A percentile compares a stretch with the other conserved stretches of the same genome.
phyloP scores from a whole-genome alignment of 2,797 vertebrate species.

The Chanos chanos region DNA sequence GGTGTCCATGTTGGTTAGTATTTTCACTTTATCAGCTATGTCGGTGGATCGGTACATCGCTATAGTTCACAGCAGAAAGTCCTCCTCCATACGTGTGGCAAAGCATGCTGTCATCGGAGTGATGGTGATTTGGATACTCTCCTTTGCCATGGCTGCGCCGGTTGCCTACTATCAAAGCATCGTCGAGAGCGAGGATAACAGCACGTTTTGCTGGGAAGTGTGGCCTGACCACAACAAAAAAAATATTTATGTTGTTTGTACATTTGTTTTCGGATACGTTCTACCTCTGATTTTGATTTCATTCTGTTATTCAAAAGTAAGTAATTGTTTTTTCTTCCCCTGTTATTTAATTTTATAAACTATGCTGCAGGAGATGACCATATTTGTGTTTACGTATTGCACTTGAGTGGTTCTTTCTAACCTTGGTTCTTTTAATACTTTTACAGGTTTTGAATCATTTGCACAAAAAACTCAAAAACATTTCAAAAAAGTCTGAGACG shows the following conservation, averaged over 20 bases:
- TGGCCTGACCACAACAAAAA: conserved; percentile 83
- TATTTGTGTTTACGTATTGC: neutral
- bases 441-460: conserved; percentile 94
- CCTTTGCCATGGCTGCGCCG: conserved; percentile 87
- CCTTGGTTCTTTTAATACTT: neutral
- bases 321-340: too few relatives aligned
- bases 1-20: conserved; percentile 96
- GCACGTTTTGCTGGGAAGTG: conserved; percentile 93
- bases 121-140: conserved; percentile 87
- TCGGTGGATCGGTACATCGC: conserved; percentile 97
- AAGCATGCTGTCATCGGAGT: conserved; percentile 83
- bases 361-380: too few relatives aligned
- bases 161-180: conserved; percentile 89
- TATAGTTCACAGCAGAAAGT: conserved; percentile 91
- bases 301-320: conserved; percentile 97
- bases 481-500: conserved; percentile 97
- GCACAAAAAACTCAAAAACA: conserved; percentile 93
- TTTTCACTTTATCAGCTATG: conserved; percentile 96
- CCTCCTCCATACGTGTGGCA: conserved; percentile 82
- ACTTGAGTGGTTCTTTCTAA: neutral
- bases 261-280: conserved; percentile 93
- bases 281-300: conserved; percentile 91
- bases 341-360: too few relatives aligned
- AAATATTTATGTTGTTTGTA: conserved; percentile 89
- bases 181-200: conserved; percentile 72